These are phyloP conservation scores for Fragum fragum DNA, from an alignment of 2,888 invertebrate species.

Conservation along the genomic window DNA sequence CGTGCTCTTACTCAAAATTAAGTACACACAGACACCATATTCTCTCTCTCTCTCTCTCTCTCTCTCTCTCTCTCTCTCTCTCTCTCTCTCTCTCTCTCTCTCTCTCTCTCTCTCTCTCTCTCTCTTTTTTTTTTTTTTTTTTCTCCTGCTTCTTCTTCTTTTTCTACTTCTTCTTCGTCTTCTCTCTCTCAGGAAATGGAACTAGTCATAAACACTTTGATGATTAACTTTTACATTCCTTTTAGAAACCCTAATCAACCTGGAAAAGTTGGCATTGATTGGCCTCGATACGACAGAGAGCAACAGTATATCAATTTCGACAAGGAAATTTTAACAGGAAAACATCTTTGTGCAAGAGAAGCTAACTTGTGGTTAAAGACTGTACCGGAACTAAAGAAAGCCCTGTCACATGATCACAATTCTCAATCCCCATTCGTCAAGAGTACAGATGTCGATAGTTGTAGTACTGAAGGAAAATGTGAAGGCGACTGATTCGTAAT, in stretches of 20 bases:
- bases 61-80: no score
- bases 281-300: background rate
- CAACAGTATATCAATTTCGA: background rate
- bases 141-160: no score
- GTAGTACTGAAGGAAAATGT: background rate
- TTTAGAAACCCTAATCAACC: conserved; percentile 20
- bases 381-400: conserved; percentile 16
- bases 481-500: background rate
- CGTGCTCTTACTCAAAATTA: no score
- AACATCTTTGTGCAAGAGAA: conserved; percentile 8
- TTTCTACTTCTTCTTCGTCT: no score
- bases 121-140: no score
- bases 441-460: background rate
- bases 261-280: background rate
- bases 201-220: no score
- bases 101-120: no score
- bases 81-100: no score
- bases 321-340: background rate
- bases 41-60: no score
- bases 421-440: background rate
- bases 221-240: no score
- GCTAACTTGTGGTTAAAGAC: conserved; percentile 15
- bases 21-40: no score
- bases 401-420: conserved; percentile 6
- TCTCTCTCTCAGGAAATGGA: no score